These are phyloP conservation scores for Heliothis peltigera DNA, from an alignment of 2,888 invertebrate species.

Conservation along the genomic window DNA sequence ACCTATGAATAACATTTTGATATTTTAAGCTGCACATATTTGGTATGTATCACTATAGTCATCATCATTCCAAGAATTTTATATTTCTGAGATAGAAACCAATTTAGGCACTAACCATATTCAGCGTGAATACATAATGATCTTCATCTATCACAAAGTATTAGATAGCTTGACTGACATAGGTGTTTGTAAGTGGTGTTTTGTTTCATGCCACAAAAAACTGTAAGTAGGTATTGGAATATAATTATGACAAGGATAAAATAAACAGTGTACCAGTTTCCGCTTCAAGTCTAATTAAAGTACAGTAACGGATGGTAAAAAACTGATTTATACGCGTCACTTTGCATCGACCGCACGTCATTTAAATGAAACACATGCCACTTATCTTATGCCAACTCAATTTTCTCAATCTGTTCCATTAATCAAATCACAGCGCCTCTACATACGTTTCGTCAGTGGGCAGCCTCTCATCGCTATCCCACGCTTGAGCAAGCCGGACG, in stretches of 20 bases:
- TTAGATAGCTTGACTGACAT: slow-evolving; percentile 15
- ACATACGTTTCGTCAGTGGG: slow-evolving; percentile 70
- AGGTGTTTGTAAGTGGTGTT: slow-evolving; percentile 27
- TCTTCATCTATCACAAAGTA: slow-evolving; percentile 43
- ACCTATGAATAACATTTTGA: slow-evolving; percentile 13
- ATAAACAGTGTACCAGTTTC: slow-evolving; percentile 66
- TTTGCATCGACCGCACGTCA: slow-evolving; percentile 71
- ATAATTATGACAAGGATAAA: slow-evolving; percentile 60
- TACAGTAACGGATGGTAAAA: slow-evolving; percentile 71
- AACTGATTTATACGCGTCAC: slow-evolving; percentile 71
- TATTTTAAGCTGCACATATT: slow-evolving; percentile 14
- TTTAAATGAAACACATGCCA: slow-evolving; percentile 73
- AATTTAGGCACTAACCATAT: slow-evolving; percentile 12
- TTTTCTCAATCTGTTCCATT: slow-evolving; percentile 84
- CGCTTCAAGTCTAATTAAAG: slow-evolving; percentile 73
- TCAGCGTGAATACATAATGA: slow-evolving; percentile 16
- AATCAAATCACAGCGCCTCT: slow-evolving; percentile 77
- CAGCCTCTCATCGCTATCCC: slow-evolving; percentile 73
- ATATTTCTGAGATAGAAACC: slow-evolving; percentile 15
- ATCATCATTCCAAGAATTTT: slow-evolving; percentile 15
- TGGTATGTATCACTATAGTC: slow-evolving; percentile 22
- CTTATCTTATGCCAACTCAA: slow-evolving; percentile 78
- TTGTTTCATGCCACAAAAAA: slow-evolving; percentile 53
- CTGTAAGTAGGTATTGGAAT: slow-evolving; percentile 43
- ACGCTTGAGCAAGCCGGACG: slow-evolving; percentile 72